A percentile compares a stretch with the other conserved stretches of the same genome.
These are phyloP conservation scores for Ditylenchus weischeri DNA, from an alignment of 2,888 invertebrate genomes.

Conservation along the genomic window DNA sequence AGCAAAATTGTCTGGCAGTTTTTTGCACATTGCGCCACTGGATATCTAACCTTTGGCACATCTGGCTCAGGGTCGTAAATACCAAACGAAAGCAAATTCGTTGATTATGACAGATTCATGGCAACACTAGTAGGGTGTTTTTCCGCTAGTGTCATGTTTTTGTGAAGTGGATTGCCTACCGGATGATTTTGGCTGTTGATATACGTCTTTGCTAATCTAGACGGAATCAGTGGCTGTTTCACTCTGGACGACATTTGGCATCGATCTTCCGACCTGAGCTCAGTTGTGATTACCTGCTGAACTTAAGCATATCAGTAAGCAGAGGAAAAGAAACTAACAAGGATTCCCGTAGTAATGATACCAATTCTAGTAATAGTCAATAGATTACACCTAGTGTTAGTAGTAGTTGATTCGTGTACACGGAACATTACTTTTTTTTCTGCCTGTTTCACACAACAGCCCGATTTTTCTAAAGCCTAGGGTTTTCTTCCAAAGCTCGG, in stretches of 20 bases:
- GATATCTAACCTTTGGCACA: conserved; percentile 51
- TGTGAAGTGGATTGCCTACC: not conserved
- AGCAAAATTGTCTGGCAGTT: conserved; percentile 67
- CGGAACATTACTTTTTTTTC: too few species aligned
- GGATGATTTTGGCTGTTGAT: not conserved
- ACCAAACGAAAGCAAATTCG: conserved; percentile 8
- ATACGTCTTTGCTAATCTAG: not conserved
- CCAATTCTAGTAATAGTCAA: too few species aligned
- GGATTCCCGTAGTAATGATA: conserved; percentile 69
- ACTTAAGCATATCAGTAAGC: conserved; percentile 72
- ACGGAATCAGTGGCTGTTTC: not conserved
- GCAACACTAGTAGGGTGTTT: not conserved
- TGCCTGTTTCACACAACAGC: too few species aligned
- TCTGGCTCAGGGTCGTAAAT: conserved; percentile 59
- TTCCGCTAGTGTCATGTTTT: not conserved
- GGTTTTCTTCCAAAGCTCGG: too few species aligned
- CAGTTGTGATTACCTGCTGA: conserved; percentile 60
- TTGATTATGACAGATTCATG: not conserved
- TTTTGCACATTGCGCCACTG: conserved; percentile 60
- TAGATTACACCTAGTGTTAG: too few species aligned
- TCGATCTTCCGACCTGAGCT: conserved; percentile 28
- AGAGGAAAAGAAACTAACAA: conserved; percentile 72
- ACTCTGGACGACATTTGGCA: conserved; percentile 4
- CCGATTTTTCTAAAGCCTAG: too few species aligned
- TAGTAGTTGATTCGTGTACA: too few species aligned